Evolutionary conservation across 2,113 vertebrate species (phyloP), one percentile per base, ranked within the genome.

Genomic region (Camelus dromedarius): DNA sequence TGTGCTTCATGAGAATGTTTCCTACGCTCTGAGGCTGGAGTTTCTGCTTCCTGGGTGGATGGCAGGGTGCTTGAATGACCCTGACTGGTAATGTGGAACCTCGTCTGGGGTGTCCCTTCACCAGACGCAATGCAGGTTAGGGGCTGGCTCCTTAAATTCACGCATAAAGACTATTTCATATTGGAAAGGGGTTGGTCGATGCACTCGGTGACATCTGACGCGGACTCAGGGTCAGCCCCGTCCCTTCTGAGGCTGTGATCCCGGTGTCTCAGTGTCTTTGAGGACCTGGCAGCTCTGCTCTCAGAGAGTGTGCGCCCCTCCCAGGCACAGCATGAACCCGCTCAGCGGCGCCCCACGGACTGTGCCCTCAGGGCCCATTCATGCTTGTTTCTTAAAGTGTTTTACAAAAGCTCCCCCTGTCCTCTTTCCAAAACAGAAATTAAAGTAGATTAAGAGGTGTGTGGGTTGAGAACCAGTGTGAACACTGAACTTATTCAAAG

Each of bases 401-500:
- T 52, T 4, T 48, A 10, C 42, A 26, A 64, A 70, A 92, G n/a
- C 32, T 67, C 83, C 89, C 91, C n/a, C 48, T 28, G 22, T 50
- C 22, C 3, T 84, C 75, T 22, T 62, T 81, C 52, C 66, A 26
- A 64, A 93, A 42, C 35, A 64, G 50, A 91, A 84, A 89, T 84
- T 58, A 80, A 67, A 83, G 64, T 72, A 81, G 16, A 50, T 77
- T 35, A 72, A 84, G 76, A 90, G 52, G 64, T 48, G 24, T 76
- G 70, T 50, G 54, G 85, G 52, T 35, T 77, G 54, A 67, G 30
- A 70, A 80, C 62, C 24, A 48, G 69, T 70, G 56, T 3, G 24
- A 87, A 46, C 20, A 42, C 42, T 93, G 72, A 85, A 70, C 20
- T 69, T 64, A 73, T 79, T 52, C 83, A 64, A 58, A 82, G 62